Conservation (phyloP, 2,797 vertebrate genomes). For the Eospalax fontanierii region DNA sequence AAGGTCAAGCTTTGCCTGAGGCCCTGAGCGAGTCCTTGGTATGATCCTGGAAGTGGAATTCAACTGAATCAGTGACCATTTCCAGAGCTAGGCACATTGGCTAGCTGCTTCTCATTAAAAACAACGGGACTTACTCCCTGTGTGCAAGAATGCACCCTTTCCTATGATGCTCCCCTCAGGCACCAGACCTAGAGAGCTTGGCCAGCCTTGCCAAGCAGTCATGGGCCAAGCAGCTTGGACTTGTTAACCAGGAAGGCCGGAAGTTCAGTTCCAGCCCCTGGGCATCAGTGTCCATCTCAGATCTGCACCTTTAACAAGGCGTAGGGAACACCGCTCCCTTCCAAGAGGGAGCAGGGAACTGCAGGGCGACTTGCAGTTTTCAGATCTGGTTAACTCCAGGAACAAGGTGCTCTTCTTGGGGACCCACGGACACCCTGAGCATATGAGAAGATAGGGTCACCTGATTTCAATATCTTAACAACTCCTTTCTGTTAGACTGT, state of each 20-base stretch:
- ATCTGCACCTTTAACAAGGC: rapidly evolving
- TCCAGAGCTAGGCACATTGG: background rate
- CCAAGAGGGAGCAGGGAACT: too few relatives aligned
- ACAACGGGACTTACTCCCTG: background rate
- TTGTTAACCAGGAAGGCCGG: background rate
- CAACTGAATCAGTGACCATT: background rate
- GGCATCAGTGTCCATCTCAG: background rate
- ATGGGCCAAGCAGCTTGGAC: background rate
- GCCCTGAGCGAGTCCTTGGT: background rate
- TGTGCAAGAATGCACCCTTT: background rate
- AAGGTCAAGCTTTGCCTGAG: background rate
- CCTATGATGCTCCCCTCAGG: rapidly evolving
- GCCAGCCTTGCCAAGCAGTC: background rate
- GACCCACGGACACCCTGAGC: background rate
- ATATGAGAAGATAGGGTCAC: background rate
- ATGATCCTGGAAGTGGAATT: background rate
- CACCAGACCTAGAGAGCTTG: too few relatives aligned
- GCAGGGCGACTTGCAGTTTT: background rate
- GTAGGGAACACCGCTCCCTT: too few relatives aligned
- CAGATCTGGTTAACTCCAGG: too few relatives aligned
- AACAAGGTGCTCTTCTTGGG: background rate
- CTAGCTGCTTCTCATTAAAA: background rate
- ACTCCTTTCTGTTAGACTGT: background rate
- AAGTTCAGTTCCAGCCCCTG: background rate
- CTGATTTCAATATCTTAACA: background rate